A percentile compares a stretch with the other conserved stretches of the same genome.
These are phyloP conservation scores for Canis aureus DNA, from an alignment of 2,113 vertebrate genomes.

Conservation along the genomic window DNA sequence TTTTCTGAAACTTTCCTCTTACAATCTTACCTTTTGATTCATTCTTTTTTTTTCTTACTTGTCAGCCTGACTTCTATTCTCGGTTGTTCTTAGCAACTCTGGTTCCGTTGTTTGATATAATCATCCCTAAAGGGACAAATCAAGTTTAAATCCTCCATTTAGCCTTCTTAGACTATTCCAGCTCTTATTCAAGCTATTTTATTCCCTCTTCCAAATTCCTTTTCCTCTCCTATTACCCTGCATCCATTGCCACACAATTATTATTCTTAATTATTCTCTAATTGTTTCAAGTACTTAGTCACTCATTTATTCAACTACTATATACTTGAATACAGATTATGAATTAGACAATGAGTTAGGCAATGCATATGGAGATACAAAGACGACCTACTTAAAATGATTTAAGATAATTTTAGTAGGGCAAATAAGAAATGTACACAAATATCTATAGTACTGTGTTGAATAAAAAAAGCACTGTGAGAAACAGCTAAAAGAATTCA, in stretches of 20 bases:
- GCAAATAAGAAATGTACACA: conserved; percentile 19
- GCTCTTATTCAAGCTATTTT: neutral
- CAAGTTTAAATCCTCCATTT: neutral
- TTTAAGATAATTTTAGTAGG: neutral
- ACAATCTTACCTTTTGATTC: neutral
- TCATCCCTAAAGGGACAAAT: neutral
- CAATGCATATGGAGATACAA: neutral
- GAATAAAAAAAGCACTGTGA: neutral
- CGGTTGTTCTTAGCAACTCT: neutral
- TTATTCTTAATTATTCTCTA: neutral
- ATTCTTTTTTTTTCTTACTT: neutral
- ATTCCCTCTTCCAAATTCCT: neutral
- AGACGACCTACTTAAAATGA: neutral
- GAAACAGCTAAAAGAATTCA: conserved; percentile 24
- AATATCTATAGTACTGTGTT: neutral
- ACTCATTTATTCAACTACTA: neutral
- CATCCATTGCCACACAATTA: neutral
- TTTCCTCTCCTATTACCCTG: neutral
- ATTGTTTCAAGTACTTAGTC: neutral
- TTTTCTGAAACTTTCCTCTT: neutral
- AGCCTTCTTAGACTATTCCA: neutral
- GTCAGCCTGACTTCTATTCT: neutral
- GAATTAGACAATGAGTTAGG: neutral
- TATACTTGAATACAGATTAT: neutral
- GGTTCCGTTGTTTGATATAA: neutral